Evolutionary conservation across 2,888 invertebrate genomes (phyloP).

Genomic region (Drosophila rellima): DNA sequence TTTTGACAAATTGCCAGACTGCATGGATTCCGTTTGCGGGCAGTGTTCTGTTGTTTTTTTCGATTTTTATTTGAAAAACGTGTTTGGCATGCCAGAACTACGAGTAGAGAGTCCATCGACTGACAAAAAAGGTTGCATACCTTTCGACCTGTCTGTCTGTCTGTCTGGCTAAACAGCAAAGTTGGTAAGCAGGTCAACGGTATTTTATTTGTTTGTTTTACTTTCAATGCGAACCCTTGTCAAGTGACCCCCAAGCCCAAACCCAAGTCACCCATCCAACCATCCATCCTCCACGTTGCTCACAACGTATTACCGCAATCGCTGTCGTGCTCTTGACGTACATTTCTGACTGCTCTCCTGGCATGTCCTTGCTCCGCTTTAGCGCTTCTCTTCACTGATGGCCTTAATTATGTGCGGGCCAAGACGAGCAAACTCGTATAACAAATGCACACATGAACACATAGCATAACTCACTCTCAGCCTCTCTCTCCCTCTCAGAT

Average conservation of each 20-base stretch:
- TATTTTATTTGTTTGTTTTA: slow-evolving; percentile 72
- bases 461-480: slow-evolving; percentile 14
- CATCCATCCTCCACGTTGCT: slow-evolving; percentile 21
- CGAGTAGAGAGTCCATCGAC: slow-evolving; percentile 8
- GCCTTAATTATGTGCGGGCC: slow-evolving; percentile 77
- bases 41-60: slow-evolving; percentile 45
- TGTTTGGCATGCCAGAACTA: slow-evolving; percentile 66
- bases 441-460: slow-evolving; percentile 59
- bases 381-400: slow-evolving; percentile 64
- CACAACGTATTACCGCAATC: slow-evolving; percentile 49
- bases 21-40: slow-evolving; percentile 55
- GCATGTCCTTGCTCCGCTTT: slow-evolving; percentile 75
- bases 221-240: slow-evolving; percentile 75
- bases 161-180: slow-evolving; percentile 15
- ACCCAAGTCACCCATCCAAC: neutral
- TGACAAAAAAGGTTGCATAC: slow-evolving; percentile 60
- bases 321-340: slow-evolving; percentile 36
- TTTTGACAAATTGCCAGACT: slow-evolving; percentile 78
- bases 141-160: slow-evolving; percentile 48
- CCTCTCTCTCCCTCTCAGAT: slow-evolving; percentile 4
- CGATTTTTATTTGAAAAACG: slow-evolving; percentile 55
- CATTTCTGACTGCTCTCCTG: slow-evolving; percentile 41
- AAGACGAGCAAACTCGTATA: slow-evolving; percentile 46
- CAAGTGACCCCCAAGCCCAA: slow-evolving; percentile 49
- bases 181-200: slow-evolving; percentile 28